Evolutionary conservation across 2,888 invertebrate genomes (phyloP), one percentile per base, ranked within the genome.

Genomic region (Thereva nobilitata): DNA sequence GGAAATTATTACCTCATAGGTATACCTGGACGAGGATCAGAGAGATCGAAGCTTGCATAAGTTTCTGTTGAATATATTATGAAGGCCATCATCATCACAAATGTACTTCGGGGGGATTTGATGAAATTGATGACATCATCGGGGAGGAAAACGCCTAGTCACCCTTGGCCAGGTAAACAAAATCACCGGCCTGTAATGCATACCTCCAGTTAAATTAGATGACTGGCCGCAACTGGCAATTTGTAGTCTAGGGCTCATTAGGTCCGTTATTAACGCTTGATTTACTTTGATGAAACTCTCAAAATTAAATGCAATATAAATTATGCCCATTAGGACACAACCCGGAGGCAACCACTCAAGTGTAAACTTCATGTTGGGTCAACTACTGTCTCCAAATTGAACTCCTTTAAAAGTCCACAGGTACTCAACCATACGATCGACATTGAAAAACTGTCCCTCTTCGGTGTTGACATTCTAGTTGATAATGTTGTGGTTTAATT

Each of bases 241-340:
- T 2, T 23, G 23, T 7, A 59, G 50, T 61, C 49, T 41, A 49
- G 61, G 41, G 34, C 50, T 47, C 61, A 61, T 61, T 61, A 61
- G 50, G 61, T 50, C 50, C 49, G 61, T 61, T 61, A 61, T 61
- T 61, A 61, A 61, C 61, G 61, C 61, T 50, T 61, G 61, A 61
- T 61, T 61, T 61, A 61, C 61, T 45, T 50, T 61, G 50, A 50
- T 50, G 40, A 61, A 61, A 61, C 41, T 61, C 23, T 50, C 47
- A 50, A 61, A 23, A 23, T 23, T 23, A 23, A 23, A 23, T 23
- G 23, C 23, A 23, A 23, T 23, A 23, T 23, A 50, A 61, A 50
- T 61, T 61, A 50, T 49, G 50, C 50, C 50, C 50, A 50, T 61
- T 50, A 61, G 50, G 41, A 7, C 40, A 47, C n/a, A n/a, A 61